A percentile compares a stretch with the other conserved stretches of the same genome.
Conservation (phyloP, 2,113 vertebrate species). For the Alethe diademata region DNA sequence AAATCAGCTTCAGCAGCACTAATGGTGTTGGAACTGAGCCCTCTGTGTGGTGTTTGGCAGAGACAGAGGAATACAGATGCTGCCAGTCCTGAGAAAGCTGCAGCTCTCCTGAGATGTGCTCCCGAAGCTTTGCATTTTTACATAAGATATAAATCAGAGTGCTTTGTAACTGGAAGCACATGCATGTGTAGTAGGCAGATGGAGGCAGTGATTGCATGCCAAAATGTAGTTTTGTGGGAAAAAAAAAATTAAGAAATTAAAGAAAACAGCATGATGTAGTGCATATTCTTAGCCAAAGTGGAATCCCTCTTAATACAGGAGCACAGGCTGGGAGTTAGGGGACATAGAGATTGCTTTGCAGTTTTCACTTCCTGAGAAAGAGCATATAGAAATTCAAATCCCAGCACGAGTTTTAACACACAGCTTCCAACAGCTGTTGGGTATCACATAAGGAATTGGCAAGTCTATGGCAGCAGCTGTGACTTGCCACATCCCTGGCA, state of each 20-base stretch:
- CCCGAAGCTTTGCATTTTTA: neutral
- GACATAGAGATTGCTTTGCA: neutral
- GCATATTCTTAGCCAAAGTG: neutral
- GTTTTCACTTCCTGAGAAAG: conserved; percentile 7
- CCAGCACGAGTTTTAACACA: conserved; percentile 20
- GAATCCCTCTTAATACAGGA: neutral
- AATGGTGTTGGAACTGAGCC: neutral
- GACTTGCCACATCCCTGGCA: neutral
- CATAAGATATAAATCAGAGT: neutral
- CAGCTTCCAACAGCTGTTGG: conserved; percentile 34
- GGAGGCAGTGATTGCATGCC: neutral
- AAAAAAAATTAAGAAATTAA: neutral
- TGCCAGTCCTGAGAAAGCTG: neutral
- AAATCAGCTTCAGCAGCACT: neutral
- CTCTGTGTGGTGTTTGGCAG: neutral
- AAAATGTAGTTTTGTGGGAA: neutral
- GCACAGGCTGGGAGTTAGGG: neutral
- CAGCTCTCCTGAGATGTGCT: neutral
- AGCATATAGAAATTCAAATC: conserved; percentile 11
- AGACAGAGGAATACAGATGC: neutral
- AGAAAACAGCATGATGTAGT: neutral
- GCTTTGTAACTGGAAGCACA: neutral
- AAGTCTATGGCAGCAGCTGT: neutral
- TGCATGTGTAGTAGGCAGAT: neutral
- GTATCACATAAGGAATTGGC: conserved; percentile 25